Conservation (phyloP, 2,888 invertebrate genomes). For the Eristalis intricaria region DNA sequence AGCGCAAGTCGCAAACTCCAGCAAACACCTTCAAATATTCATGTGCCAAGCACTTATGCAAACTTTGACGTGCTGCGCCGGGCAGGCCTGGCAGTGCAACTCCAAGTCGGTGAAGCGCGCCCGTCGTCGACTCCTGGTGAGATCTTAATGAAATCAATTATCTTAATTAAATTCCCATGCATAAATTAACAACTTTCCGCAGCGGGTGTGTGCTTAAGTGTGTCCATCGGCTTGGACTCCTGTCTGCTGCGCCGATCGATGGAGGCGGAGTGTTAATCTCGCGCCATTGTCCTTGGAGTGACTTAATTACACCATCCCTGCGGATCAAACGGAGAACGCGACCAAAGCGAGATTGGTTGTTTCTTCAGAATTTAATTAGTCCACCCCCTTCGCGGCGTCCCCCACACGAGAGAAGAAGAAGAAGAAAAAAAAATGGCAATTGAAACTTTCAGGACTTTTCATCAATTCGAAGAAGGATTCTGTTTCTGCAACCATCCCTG, state of each 20-base stretch:
- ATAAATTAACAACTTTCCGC: slow-evolving; percentile 53
- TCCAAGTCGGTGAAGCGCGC: background rate
- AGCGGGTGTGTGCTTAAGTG: slow-evolving; percentile 17
- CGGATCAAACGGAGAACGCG: slow-evolving; percentile 28
- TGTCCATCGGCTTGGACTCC: background rate
- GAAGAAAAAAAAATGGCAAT: background rate
- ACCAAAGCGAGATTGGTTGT: slow-evolving; percentile 46
- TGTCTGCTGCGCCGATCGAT: slow-evolving; percentile 27
- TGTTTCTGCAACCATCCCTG: no score
- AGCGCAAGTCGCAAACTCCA: background rate
- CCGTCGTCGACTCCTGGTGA: slow-evolving; percentile 6
- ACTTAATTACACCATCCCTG: slow-evolving; percentile 44
- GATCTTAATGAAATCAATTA: slow-evolving; percentile 60
- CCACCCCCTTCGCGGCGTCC: slow-evolving; percentile 7
- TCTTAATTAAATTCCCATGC: slow-evolving; percentile 59
- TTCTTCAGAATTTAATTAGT: slow-evolving; percentile 57
- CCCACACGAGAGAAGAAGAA: background rate
- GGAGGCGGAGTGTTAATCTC: slow-evolving; percentile 28
- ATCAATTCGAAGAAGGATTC: no score
- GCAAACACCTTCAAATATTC: background rate
- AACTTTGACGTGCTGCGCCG: background rate
- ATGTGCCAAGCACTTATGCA: background rate
- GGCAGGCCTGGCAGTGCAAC: background rate
- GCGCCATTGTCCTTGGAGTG: slow-evolving; percentile 23
- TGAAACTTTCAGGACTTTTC: background rate